Conservation (phyloP, 1,140 invertebrate genomes). For the Ooceraea biroi region DNA sequence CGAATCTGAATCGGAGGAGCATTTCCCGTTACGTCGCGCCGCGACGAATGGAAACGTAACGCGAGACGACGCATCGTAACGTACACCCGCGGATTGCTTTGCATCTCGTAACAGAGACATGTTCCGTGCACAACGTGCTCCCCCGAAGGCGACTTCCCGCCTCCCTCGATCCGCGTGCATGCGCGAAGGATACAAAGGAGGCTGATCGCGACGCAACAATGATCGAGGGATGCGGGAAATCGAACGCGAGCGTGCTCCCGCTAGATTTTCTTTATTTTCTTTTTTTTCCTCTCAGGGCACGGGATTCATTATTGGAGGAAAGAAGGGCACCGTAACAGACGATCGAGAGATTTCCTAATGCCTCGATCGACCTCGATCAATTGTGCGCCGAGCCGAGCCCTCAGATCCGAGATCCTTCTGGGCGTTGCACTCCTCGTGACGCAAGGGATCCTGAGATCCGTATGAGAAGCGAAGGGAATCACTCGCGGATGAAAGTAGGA, state of each 20-base stretch:
- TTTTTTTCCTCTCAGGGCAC: conserved; percentile 20
- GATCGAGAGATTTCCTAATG: conserved; percentile 39
- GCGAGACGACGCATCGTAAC: conserved; percentile 52
- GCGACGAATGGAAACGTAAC: conserved; percentile 58
- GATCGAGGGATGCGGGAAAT: conserved; percentile 66
- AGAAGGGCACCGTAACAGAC: neutral
- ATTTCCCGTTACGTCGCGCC: conserved; percentile 22
- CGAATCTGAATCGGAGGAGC: conserved; percentile 12
- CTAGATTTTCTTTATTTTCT: conserved; percentile 48
- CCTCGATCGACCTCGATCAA: conserved; percentile 49
- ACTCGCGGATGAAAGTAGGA: neutral
- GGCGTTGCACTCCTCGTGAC: conserved; percentile 3
- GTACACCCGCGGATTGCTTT: conserved; percentile 66
- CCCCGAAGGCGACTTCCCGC: neutral
- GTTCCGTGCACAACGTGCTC: conserved; percentile 24
- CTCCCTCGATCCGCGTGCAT: neutral
- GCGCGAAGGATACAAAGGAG: conserved; percentile 4
- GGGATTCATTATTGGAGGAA: conserved; percentile 15
- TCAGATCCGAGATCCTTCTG: neutral
- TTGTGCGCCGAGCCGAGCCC: conserved; percentile 3
- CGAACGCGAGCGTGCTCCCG: conserved; percentile 41
- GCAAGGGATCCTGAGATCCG: conserved; percentile 34
- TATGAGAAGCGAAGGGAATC: neutral
- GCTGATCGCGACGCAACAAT: conserved; percentile 15
- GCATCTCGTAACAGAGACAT: conserved; percentile 39